These are phyloP conservation scores for Phocides pigmalion DNA, from an alignment of 1,140 invertebrate genomes.

Conservation along the genomic window DNA sequence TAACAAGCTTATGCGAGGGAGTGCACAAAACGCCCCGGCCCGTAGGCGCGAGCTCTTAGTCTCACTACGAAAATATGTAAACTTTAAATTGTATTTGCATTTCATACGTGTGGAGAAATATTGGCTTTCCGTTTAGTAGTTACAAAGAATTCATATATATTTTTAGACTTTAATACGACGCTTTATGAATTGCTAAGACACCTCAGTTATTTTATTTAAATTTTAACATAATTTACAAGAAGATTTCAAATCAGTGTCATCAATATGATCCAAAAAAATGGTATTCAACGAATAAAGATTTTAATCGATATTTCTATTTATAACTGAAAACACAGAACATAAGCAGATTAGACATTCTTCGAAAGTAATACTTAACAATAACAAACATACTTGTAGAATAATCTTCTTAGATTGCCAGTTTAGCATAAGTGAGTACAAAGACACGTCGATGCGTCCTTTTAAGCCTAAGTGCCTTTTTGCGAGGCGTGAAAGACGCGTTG, in stretches of 20 bases:
- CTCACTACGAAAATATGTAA: slow-evolving; percentile 74
- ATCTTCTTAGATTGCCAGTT: slow-evolving; percentile 20
- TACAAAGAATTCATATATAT: slow-evolving; percentile 43
- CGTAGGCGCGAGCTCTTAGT: slow-evolving; percentile 67
- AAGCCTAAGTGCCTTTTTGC: slow-evolving; percentile 15
- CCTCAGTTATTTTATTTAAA: too few species aligned
- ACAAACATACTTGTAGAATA: slow-evolving; percentile 15
- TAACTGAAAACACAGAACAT: background rate
- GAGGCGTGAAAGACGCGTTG: background rate
- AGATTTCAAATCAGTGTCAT: too few species aligned
- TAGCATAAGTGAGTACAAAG: slow-evolving; percentile 22
- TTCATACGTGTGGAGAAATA: slow-evolving; percentile 75
- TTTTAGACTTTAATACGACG: too few species aligned
- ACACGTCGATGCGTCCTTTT: slow-evolving; percentile 13
- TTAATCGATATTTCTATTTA: too few species aligned
- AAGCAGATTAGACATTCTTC: background rate
- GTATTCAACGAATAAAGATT: too few species aligned
- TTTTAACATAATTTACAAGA: too few species aligned
- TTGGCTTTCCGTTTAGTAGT: slow-evolving; percentile 55
- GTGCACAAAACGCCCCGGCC: slow-evolving; percentile 45
- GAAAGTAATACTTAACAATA: slow-evolving; percentile 7
- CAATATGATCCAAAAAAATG: too few species aligned
- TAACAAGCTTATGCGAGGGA: slow-evolving; percentile 45
- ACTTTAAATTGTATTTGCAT: slow-evolving; percentile 82
- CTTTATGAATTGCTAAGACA: too few species aligned